A percentile compares a stretch with the other conserved stretches of the same genome.
Evolutionary conservation across 2,888 invertebrate genomes (phyloP).

Genomic region (Eustalomyia histrio): DNA sequence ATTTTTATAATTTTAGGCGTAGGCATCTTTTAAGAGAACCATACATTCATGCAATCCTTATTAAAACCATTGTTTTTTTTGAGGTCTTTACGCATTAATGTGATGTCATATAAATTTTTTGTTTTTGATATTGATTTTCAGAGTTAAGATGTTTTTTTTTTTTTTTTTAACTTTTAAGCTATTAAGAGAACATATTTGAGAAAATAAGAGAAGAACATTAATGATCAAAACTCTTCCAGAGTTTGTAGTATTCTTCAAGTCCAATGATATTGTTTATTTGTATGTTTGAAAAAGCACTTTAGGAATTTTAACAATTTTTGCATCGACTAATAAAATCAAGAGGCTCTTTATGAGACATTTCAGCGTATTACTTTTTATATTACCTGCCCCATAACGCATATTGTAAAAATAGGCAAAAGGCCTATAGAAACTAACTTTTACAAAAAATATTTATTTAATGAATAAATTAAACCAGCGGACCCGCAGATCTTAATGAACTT

Average conservation of each 20-base stretch:
- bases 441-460: too few relatives aligned
- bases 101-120: slow-evolving; percentile 1
- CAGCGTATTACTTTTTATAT: too few relatives aligned
- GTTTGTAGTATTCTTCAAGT: neutral
- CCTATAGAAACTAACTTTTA: too few relatives aligned
- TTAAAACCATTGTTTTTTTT: neutral
- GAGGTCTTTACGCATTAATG: slow-evolving; percentile 16
- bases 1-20: slow-evolving; percentile 41
- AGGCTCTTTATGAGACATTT: too few relatives aligned
- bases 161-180: too few relatives aligned
- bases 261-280: neutral
- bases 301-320: neutral
- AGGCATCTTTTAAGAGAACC: slow-evolving; percentile 60
- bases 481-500: too few relatives aligned
- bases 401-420: too few relatives aligned
- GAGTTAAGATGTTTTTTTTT: neutral
- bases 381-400: too few relatives aligned
- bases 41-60: slow-evolving; percentile 40
- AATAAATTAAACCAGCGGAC: too few relatives aligned
- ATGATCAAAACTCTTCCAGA: neutral
- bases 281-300: neutral
- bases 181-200: slow-evolving; percentile 5
- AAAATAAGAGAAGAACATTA: neutral
- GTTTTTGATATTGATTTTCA: slow-evolving; percentile 10
- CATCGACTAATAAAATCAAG: neutral